Base-by-base conservation (phyloP, 92 coral and sea anemone species). In the Phenganax subtilis region DNA sequence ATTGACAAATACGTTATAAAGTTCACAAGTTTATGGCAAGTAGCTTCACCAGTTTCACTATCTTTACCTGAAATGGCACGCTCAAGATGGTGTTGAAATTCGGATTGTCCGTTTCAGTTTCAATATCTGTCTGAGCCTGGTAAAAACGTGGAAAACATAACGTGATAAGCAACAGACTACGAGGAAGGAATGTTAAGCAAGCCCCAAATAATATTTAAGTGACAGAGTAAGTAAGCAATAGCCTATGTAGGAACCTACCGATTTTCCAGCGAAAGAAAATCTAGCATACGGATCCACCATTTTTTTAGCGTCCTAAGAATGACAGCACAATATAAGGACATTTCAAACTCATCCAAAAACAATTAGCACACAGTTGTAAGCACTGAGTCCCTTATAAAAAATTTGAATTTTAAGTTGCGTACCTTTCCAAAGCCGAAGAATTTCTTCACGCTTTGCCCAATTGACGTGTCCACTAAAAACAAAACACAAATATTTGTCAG, bases 241-340 rank as follows among this genome's bases (percentile, higher is more conserved):
- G 51, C 31, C 6, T 10, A 59, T 11, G 28, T 29, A 12, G 17
- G 6, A 31, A 56, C 87, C 52, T 75, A 91, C 99, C 90, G 91
- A 87, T 84, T 96, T 96, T 31, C 99, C 99, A 82, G 97, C 91
- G 84, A 96, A 96, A 63, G 90, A 88, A 71, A 96, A 84, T 80
- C 85, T 90, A 20, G 93, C 85, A 74, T 86, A 96, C 15, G 99
- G 99, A 83, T 96, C 99, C 11, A 96, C 99, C 76, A 96, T 86
- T 59, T 88, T 89, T 70, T 91, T 89, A 54, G 89, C 88, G 56
- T 89, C 84, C 93, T 90, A 77, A 56, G 71, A 60, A 53, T 79
- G 63, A 56, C 54, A 55, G 80, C 66, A 30, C 15, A 75, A 27
- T 17, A 73, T 12, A 44, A 12, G 28, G 12, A 10, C 20, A 20